Conservation (phyloP, 2,113 vertebrate species). For the Podiceps cristatus region DNA sequence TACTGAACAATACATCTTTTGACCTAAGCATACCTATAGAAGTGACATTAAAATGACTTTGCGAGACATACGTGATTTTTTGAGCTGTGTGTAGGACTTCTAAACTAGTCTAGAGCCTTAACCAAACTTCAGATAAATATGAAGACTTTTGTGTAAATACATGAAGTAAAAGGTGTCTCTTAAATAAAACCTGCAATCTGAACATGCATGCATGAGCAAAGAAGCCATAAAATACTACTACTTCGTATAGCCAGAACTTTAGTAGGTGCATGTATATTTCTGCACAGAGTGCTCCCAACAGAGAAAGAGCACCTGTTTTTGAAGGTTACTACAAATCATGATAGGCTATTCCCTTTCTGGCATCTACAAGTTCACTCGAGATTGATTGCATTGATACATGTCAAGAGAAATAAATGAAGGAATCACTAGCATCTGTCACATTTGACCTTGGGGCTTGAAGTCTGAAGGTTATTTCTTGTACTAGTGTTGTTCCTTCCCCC, state of each 20-base stretch:
- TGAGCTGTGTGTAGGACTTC: not conserved
- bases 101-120: not conserved
- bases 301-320: constrained; percentile 49
- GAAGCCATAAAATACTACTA: not conserved
- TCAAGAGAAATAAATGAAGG: constrained; percentile 73
- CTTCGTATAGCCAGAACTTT: not conserved
- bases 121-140: not conserved
- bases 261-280: not conserved
- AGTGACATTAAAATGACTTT: not conserved
- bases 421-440: constrained; percentile 48
- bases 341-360: constrained; percentile 69
- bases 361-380: constrained; percentile 61
- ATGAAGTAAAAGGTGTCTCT: not conserved
- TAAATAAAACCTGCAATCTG: not conserved
- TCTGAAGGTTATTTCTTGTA: constrained; percentile 50
- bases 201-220: not conserved
- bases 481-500: not conserved
- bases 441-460: constrained; percentile 73
- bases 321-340: constrained; percentile 73
- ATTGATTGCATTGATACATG: constrained; percentile 66
- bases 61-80: not conserved
- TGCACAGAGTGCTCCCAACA: not conserved
- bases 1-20: not conserved
- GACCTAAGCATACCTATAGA: not conserved
- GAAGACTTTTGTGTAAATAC: not conserved